Base-by-base conservation (phyloP, 1,140 invertebrate species). In the Euwallacea similis region DNA sequence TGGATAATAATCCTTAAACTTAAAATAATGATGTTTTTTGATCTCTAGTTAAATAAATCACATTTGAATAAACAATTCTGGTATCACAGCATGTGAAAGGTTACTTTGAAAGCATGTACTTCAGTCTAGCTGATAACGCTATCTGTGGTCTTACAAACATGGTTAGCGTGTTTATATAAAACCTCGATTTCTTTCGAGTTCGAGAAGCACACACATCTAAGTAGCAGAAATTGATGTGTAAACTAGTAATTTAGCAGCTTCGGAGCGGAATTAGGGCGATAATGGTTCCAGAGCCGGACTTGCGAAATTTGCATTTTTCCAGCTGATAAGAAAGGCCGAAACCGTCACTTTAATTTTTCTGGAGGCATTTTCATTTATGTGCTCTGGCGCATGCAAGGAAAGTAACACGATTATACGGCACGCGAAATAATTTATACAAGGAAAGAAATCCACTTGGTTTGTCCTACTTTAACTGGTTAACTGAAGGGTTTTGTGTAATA, bases 101-200 rank as follows among this genome's bases (percentile, higher is more conserved):
- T 66, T 66, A 66, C 42, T 66, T 58, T 58, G 54, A 66, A 66
- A 66, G n/a, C 53, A 58, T 66, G 65, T 66, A 66, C 65, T 66
- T 66, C 54, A 66, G 54, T 43, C 65, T 13, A 44, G 44, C 53
- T 66, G 65, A 66, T 66, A 66, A 66, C 13, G 7, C 53, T 66
- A 66, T 66, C 65, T 65, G 50, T 6, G n/a, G 53, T 44, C 9
- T 11, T 66, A 41, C 54, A 15, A 11, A 63, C 43, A 44, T 46
- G 11, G 15, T 43, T 56, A 66, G 58, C 54, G 43, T 66, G 53
- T 66, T 58, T 58, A 16, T 42, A 33, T 58, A 63, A 61, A n/a
- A 43, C 43, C 43, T 16, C 10, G 10, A 61, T 61, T 61, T 43
- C 33, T 61, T 61, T 56, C 46, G 21, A 33, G 21, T 33, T 33